Percentiles rank a stretch among this genome's conserved stretches.
phyloP scores from a whole-genome alignment of 2,113 vertebrate species.

The Noctilio leporinus region DNA sequence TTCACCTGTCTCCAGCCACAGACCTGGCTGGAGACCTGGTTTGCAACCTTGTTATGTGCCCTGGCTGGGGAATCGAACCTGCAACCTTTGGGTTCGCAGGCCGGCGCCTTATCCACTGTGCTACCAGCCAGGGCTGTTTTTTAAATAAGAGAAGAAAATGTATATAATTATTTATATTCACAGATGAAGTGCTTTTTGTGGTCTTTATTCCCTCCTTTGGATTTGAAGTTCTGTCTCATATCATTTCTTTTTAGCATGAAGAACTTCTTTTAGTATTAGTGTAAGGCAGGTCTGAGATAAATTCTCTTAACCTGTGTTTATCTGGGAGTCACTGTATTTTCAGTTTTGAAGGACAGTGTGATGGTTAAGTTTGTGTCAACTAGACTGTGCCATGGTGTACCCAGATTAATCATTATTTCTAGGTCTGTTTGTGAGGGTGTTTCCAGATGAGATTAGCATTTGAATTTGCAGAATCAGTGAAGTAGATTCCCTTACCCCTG shows the following conservation, averaged over 20 bases:
- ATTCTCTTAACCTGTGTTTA: neutral
- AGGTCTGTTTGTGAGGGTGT: neutral
- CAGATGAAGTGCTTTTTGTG: neutral
- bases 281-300: neutral
- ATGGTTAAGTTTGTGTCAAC: neutral
- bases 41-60: no score
- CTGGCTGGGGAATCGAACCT: no score
- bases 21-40: no score
- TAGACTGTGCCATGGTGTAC: neutral
- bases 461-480: neutral
- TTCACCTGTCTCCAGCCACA: no score
- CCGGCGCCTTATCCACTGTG: no score
- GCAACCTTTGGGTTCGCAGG: no score
- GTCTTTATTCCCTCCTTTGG: neutral
- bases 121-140: no score
- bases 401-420: neutral
- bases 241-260: neutral
- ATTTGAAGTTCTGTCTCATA: neutral
- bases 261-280: neutral
- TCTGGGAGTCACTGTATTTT: neutral
- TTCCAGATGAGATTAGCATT: neutral
- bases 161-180: neutral
- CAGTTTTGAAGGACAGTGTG: neutral
- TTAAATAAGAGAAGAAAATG: neutral
- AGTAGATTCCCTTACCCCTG: neutral